These are phyloP conservation scores for Notothenia rossii DNA, from an alignment of 2,113 vertebrate genomes.

Conservation along the genomic window DNA sequence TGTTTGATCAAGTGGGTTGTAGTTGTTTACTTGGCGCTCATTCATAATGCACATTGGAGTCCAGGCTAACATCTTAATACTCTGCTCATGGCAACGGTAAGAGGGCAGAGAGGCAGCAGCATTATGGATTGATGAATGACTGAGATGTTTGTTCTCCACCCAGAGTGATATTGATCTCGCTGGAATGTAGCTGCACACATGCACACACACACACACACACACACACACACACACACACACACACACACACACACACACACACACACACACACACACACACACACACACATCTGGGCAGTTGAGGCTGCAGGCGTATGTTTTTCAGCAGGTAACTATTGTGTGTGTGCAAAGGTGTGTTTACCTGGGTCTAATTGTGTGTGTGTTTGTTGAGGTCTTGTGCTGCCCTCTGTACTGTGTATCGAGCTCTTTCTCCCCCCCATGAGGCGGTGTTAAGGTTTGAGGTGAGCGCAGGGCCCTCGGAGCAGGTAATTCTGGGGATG, in stretches of 20 bases:
- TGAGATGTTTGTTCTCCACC: constrained; percentile 66
- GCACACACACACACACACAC: constrained; percentile 10
- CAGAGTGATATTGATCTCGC: constrained; percentile 76
- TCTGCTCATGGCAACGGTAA: constrained; percentile 39
- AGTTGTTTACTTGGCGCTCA: constrained; percentile 48
- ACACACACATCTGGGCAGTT: background rate
- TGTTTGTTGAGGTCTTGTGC: constrained; percentile 4
- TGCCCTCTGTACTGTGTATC: constrained; percentile 23
- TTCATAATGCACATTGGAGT: constrained; percentile 57
- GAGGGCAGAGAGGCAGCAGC: constrained; percentile 61
- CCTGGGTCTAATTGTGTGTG: constrained; percentile 21
- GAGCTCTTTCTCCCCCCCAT: constrained; percentile 23
- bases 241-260: constrained; percentile 9
- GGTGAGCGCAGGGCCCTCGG: constrained; percentile 19
- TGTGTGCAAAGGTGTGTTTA: constrained; percentile 44
- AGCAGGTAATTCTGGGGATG: constrained; percentile 44
- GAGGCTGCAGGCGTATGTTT: constrained; percentile 29
- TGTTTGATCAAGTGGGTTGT: constrained; percentile 36
- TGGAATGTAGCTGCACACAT: constrained; percentile 31
- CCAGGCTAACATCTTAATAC: constrained; percentile 55
- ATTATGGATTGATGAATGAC: constrained; percentile 74
- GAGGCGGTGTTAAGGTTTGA: constrained; percentile 35
- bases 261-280: constrained; percentile 11
- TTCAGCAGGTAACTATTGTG: constrained; percentile 6
- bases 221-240: constrained; percentile 20